phyloP scores from a whole-genome alignment of 1,140 invertebrate species.

The Daktulosphaira vitifoliae region DNA sequence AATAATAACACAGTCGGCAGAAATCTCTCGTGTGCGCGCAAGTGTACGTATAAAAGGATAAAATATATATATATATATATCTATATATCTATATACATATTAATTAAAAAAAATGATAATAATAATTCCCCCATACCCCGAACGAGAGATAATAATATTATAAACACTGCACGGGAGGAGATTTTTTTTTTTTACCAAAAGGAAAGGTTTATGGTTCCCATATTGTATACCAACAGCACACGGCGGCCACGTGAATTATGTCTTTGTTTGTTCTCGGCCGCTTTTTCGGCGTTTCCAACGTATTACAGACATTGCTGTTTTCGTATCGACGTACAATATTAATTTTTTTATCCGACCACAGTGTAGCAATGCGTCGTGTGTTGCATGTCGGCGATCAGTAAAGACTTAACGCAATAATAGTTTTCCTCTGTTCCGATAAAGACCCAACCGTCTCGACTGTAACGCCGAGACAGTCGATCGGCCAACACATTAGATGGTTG shows the following conservation, averaged over 20 bases:
- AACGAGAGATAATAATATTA: constrained; percentile 5
- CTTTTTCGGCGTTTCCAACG: constrained; percentile 11
- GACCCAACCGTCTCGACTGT: too few species aligned
- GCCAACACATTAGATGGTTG: too few species aligned
- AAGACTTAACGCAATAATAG: not conserved
- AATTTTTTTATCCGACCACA: constrained; percentile 14
- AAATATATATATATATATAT: too few species aligned
- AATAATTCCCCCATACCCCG: constrained; percentile 15
- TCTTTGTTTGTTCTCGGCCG: constrained; percentile 30
- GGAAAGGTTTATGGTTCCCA: constrained; percentile 18
- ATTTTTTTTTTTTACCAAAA: constrained; percentile 24
- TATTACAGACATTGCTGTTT: not conserved
- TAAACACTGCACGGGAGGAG: not conserved
- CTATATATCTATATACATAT: too few species aligned
- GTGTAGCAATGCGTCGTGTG: not conserved
- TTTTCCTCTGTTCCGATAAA: too few species aligned
- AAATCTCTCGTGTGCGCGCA: not conserved
- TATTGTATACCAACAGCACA: not conserved
- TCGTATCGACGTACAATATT: not conserved
- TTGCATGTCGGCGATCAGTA: constrained; percentile 13
- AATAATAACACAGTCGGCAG: constrained; percentile 19
- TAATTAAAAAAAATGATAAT: constrained; percentile 29
- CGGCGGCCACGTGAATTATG: constrained; percentile 4
- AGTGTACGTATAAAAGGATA: not conserved
- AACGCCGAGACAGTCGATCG: too few species aligned